Conservation (phyloP, 2,888 invertebrate genomes). For the Subacronicta megacephala region DNA sequence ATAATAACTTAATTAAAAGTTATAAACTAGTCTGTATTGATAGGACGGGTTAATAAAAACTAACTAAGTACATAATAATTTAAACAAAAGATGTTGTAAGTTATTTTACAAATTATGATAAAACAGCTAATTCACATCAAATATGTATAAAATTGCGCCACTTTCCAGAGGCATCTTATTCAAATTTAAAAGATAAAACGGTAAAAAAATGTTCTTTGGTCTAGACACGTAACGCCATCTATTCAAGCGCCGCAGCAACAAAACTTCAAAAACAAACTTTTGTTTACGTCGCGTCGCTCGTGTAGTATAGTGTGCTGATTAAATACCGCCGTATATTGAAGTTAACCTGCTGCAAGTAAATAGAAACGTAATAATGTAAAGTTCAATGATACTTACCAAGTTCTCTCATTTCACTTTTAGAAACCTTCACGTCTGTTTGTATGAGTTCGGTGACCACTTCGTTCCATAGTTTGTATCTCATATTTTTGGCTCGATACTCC, state of each 20-base stretch:
- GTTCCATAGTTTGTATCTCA: slow-evolving; percentile 75
- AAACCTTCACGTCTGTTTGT: slow-evolving; percentile 71
- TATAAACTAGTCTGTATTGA: too few relatives aligned
- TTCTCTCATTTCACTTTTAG: slow-evolving; percentile 83
- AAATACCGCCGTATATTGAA: slow-evolving; percentile 11
- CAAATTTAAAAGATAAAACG: slow-evolving; percentile 20
- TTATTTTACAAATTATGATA: background rate
- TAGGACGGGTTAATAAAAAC: too few relatives aligned
- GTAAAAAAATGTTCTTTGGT: slow-evolving; percentile 12
- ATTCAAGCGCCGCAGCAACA: slow-evolving; percentile 13
- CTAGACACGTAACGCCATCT: slow-evolving; percentile 52
- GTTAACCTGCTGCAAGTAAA: slow-evolving; percentile 15
- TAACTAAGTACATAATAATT: too few relatives aligned
- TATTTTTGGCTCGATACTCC: slow-evolving; percentile 75
- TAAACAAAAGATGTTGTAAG: too few relatives aligned
- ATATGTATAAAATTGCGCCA: slow-evolving; percentile 17
- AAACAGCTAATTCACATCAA: background rate
- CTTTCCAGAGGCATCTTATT: slow-evolving; percentile 15
- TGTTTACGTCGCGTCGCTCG: slow-evolving; percentile 34
- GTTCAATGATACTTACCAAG: slow-evolving; percentile 69
- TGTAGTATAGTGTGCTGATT: slow-evolving; percentile 1
- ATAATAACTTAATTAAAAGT: too few relatives aligned
- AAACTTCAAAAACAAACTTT: slow-evolving; percentile 39
- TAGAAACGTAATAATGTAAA: slow-evolving; percentile 9
- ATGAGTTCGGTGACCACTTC: slow-evolving; percentile 80